Evolutionary conservation across 1,140 invertebrate genomes (phyloP).

Genomic region (Drosophila neocordata): DNA sequence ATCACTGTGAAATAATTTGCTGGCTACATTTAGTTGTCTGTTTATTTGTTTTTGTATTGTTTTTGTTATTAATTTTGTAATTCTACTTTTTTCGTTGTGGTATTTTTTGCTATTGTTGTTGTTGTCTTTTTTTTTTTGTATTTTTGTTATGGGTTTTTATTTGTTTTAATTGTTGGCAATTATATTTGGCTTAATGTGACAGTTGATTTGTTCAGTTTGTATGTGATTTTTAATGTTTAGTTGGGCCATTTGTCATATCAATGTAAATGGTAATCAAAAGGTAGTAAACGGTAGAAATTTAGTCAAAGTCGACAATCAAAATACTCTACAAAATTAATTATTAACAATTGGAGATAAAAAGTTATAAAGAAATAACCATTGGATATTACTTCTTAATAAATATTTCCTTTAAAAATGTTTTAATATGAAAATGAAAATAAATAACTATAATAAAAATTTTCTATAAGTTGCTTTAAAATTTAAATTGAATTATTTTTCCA

Average conservation of each 20-base stretch:
- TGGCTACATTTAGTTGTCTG: slow-evolving; percentile 45
- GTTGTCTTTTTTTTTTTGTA: slow-evolving; percentile 47
- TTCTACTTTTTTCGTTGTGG: slow-evolving; percentile 17
- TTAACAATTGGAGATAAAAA: too few species aligned
- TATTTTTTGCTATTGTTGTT: slow-evolving; percentile 30
- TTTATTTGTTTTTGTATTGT: slow-evolving; percentile 28
- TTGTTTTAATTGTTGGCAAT: slow-evolving; percentile 67
- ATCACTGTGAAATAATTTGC: slow-evolving; percentile 69
- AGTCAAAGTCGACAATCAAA: not conserved
- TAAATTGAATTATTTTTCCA: too few species aligned
- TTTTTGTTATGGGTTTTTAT: slow-evolving; percentile 41
- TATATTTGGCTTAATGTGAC: slow-evolving; percentile 63
- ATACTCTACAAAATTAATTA: not conserved
- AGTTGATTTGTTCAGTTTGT: slow-evolving; percentile 26
- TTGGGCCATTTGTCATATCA: slow-evolving; percentile 2
- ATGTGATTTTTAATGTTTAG: slow-evolving; percentile 2
- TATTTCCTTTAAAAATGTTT: too few species aligned
- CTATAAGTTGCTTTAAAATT: too few species aligned
- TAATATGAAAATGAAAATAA: too few species aligned
- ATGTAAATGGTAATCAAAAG: slow-evolving; percentile 6
- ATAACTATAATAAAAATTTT: too few species aligned
- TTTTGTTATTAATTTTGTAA: slow-evolving; percentile 63
- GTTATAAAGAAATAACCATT: too few species aligned
- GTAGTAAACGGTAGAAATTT: too few species aligned
- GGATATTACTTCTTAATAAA: too few species aligned